Conservation (phyloP, 2,113 vertebrate species). For the Sinocyclocheilus anophthalmus region DNA sequence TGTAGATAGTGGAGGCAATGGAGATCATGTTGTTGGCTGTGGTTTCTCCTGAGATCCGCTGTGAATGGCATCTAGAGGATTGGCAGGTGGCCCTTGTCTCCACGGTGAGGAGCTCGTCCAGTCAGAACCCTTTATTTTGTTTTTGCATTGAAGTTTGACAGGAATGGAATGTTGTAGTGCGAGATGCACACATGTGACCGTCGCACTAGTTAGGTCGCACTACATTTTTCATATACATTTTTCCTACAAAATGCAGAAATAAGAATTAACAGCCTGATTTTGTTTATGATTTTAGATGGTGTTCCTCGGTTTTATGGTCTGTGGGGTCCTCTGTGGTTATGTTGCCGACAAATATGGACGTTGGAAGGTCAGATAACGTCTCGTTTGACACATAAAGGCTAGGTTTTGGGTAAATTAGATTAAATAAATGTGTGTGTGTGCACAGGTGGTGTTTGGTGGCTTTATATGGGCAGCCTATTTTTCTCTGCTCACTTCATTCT, state of each 20-base stretch:
- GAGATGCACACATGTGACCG: not conserved
- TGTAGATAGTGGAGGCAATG: slow-evolving; percentile 91
- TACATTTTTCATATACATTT: too few species aligned
- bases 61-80: slow-evolving; percentile 90
- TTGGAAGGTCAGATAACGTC: slow-evolving; percentile 82
- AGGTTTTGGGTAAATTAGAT: not conserved
- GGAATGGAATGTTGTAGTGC: not conserved
- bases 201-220: not conserved
- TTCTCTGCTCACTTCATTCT: slow-evolving; percentile 90
- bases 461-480: slow-evolving; percentile 91
- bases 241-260: not conserved
- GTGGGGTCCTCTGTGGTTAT: slow-evolving; percentile 84
- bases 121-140: not conserved
- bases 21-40: slow-evolving; percentile 97
- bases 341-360: slow-evolving; percentile 89
- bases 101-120: slow-evolving; percentile 80
- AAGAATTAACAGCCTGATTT: not conserved
- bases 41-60: slow-evolving; percentile 87
- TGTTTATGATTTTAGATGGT: slow-evolving; percentile 83
- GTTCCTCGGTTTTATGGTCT: slow-evolving; percentile 94
- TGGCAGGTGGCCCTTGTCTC: slow-evolving; percentile 97
- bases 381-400: not conserved
- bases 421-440: not conserved
- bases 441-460: slow-evolving; percentile 84
- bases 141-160: not conserved